A percentile compares a stretch with the other conserved stretches of the same genome.
Evolutionary conservation across 2,888 invertebrate species (phyloP).

Genomic region (Acanthopleura granulata): DNA sequence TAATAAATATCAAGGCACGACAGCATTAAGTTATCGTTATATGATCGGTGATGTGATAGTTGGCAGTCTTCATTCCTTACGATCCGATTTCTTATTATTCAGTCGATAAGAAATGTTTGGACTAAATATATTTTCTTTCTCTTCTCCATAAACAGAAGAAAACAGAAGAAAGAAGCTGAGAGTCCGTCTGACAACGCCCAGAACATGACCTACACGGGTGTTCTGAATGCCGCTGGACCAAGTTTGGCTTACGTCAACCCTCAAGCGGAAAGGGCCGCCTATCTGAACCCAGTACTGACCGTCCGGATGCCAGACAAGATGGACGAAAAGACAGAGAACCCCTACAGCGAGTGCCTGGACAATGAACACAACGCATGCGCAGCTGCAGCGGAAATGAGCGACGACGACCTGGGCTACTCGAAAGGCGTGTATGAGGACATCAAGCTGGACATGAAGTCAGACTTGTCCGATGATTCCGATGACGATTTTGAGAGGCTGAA

Average conservation of each 20-base stretch:
- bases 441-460: neutral
- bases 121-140: no score
- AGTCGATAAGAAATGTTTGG: no score
- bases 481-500: neutral
- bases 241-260: neutral
- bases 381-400: neutral
- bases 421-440: constrained; percentile 14
- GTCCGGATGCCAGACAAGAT: neutral
- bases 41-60: no score
- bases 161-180: constrained; percentile 2
- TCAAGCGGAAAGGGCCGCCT: neutral
- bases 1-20: no score
- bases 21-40: no score
- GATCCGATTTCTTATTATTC: no score
- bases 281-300: neutral
- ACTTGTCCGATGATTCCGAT: neutral
- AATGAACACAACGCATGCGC: constrained; percentile 17
- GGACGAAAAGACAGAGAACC: neutral
- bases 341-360: constrained; percentile 12
- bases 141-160: neutral
- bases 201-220: constrained; percentile 6
- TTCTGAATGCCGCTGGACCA: neutral
- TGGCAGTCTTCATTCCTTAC: no score
- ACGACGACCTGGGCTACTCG: neutral
- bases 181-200: neutral